A percentile compares a stretch with the other conserved stretches of the same genome.
Conservation (phyloP, 2,113 vertebrate species). For the Etheostoma spectabile region DNA sequence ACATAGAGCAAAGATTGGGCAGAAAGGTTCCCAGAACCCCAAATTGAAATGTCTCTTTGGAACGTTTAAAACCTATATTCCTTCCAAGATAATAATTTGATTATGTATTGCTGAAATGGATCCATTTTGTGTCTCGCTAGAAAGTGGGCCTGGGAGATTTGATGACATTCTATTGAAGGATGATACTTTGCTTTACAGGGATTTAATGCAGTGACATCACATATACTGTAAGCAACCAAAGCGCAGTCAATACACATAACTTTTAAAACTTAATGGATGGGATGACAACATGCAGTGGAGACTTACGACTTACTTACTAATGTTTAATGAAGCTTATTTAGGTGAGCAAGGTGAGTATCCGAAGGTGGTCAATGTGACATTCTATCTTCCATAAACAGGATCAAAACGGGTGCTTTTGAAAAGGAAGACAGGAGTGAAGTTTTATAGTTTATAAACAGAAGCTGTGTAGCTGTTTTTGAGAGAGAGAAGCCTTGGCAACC, state of each 20-base stretch:
- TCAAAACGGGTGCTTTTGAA: slow-evolving; percentile 7
- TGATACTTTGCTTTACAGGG: not conserved
- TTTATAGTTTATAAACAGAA: not conserved
- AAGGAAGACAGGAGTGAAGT: not conserved
- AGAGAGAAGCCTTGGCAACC: not conserved
- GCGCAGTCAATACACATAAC: not conserved
- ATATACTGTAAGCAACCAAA: slow-evolving; percentile 1
- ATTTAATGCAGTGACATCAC: not conserved
- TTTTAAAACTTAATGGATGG: slow-evolving; percentile 49
- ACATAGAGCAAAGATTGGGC: not conserved
- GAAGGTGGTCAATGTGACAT: slow-evolving; percentile 3
- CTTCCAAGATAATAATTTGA: not conserved
- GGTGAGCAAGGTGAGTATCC: slow-evolving; percentile 31
- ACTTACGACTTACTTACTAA: slow-evolving; percentile 38
- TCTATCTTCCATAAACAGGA: slow-evolving; percentile 5
- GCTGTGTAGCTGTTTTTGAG: not conserved
- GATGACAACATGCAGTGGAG: slow-evolving; percentile 38
- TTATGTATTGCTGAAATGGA: slow-evolving; percentile 1
- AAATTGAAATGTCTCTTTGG: not conserved
- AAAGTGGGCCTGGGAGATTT: not conserved
- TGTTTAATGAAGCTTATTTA: slow-evolving; percentile 63
- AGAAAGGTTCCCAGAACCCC: not conserved
- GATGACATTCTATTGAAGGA: not conserved
- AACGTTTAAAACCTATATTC: not conserved
- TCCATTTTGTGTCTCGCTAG: not conserved